A percentile compares a stretch with the other conserved stretches of the same genome.
Evolutionary conservation across 1,140 invertebrate genomes (phyloP).

Genomic region (Papilio machaon): DNA sequence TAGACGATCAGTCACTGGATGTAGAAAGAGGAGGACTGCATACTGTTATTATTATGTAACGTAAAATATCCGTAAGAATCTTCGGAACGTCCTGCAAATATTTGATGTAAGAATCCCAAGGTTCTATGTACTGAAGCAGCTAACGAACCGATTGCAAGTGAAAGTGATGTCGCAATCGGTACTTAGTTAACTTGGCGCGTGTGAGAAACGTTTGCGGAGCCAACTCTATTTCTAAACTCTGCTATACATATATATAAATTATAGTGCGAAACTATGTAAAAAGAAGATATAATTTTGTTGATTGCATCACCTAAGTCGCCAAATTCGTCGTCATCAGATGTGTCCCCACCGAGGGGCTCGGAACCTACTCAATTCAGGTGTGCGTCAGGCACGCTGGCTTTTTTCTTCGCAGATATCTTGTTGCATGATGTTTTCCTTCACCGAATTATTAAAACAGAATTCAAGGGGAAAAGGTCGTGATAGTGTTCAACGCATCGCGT

Average conservation of each 20-base stretch:
- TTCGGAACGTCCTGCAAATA: not conserved
- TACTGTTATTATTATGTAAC: too few species aligned
- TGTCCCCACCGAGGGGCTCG: not conserved
- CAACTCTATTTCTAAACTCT: slow-evolving; percentile 4
- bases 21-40: too few species aligned
- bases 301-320: too few species aligned
- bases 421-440: too few species aligned
- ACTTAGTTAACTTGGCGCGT: slow-evolving; percentile 51
- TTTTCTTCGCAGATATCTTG: too few species aligned
- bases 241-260: not conserved
- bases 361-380: too few species aligned
- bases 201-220: slow-evolving; percentile 42
- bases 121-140: slow-evolving; percentile 2
- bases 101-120: not conserved
- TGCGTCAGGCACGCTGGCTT: too few species aligned
- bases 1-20: too few species aligned
- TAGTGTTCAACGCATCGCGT: too few species aligned
- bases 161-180: slow-evolving; percentile 73
- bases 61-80: too few species aligned
- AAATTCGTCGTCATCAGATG: not conserved
- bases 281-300: slow-evolving; percentile 31
- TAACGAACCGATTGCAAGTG: slow-evolving; percentile 54
- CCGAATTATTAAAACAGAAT: too few species aligned
- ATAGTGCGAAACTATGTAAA: not conserved
- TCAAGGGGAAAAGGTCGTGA: too few species aligned